Evolutionary conservation across 2,888 invertebrate genomes (phyloP), one percentile per base, ranked within the genome.

Genomic region (Iphiclides podalirius): DNA sequence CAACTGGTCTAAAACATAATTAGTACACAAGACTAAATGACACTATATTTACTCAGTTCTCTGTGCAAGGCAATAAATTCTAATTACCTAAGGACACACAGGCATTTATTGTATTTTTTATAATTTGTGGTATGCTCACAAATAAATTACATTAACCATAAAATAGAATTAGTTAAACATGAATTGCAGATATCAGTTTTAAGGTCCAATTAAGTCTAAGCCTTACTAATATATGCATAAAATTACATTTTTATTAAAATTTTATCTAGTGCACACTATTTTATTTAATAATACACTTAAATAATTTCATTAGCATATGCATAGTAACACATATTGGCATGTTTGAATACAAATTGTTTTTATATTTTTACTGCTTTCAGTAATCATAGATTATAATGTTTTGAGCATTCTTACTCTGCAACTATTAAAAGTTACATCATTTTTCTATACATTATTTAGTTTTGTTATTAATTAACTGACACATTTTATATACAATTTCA

Each of bases 271-370:
- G 75, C 79, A 75, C 66, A 75, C 73, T 80, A 80, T 79, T 75
- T 93, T 55, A 86, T 89, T 61, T 52, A 92, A 91, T 64, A 89
- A 92, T 68, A 92, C 91, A 48, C 79, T 88, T 56, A 72, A 92
- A 93, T 77, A 79, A 83, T 82, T 84, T 83, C 66, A 70, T 72
- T 75, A 58, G 65, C 64, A 67, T 69, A 71, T 68, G 53, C 68
- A 55, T 59, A n/a, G n/a, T n/a, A n/a, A n/a, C n/a, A n/a, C n/a
- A n/a, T n/a, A n/a, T n/a, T n/a, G n/a, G n/a, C n/a, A n/a, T n/a
- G n/a, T n/a, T n/a, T n/a, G n/a, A n/a, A n/a, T n/a, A n/a, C n/a
- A n/a, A n/a, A n/a, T n/a, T n/a, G n/a, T n/a, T n/a, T n/a, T n/a
- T n/a, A n/a, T n/a, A n/a, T 53, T 52, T 61, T 59, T 61, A 64